Evolutionary conservation across 2,113 vertebrate genomes (phyloP), one percentile per base, ranked within the genome.

Genomic region (Amphilophus citrinellus): DNA sequence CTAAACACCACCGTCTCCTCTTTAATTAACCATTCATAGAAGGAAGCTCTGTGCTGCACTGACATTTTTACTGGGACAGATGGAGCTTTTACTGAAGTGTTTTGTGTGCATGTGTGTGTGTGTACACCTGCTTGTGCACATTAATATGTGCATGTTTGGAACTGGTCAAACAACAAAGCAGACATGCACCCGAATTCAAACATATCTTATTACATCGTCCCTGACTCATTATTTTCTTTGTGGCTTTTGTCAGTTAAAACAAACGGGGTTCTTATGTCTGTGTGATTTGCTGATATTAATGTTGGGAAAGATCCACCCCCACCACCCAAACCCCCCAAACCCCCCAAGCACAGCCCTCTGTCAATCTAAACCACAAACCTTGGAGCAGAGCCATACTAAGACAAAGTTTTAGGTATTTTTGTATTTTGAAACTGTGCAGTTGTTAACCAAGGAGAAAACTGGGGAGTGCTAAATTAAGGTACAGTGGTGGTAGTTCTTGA

Each of bases 1-100:
- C 82, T 93, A 93, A 95, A 91, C 85, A 87, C 79, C 84, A 87
- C 89, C 82, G 91, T 92, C 93, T 93, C 79, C 92, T 91, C 92
- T 93, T 93, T 94, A 93, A 95, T 95, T 94, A 93, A 86, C 62
- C 86, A 85, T 87, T 91, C 91, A 91, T 90, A 81, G 80, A 82
- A 14, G 73, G 47, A 92, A 94, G 92, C 89, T 88, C 83, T 93
- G 88, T 78, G 62, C 65, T 57, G 76, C 83, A 30, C 86, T 89
- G 84, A 89, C 88, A 85, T 90, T 91, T 94, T 93, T 88, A 92
- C 84, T 76, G 42, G 73, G 56, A 90, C 87, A 82, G 83, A 92
- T 90, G 85, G 75, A 82, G 61, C 71, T 37, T 44, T 71, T 53
- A 20, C 47, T 56, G 17, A 73, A n/a, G 50, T 50, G 68, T 73